Base-by-base conservation (phyloP, 2,888 invertebrate species). In the Blastobasis lacticolella region DNA sequence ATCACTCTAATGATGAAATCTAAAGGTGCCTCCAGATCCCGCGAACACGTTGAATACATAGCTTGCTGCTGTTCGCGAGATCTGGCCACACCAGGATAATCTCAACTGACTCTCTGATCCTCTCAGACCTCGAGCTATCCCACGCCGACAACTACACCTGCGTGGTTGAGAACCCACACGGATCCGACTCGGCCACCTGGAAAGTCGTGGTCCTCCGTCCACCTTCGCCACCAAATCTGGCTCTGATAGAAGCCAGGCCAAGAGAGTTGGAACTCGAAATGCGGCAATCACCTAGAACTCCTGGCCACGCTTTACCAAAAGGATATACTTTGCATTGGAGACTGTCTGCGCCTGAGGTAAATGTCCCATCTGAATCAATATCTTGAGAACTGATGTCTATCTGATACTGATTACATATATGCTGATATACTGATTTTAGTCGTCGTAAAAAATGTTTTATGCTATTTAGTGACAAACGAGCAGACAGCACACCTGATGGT, bases 171-270 rank as follows among this genome's bases (percentile, higher is more conserved):
- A 97, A 97, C 78, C 90, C 93, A 45, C 94, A 94, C 67, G 96
- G 96, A 1, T 93, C 93, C 47, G 96, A 96, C 75, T 93, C 94
- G 48, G 93, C 95, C 49, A 92, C 93, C 10, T 95, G 95, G 87
- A 90, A 92, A 37, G 89, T 96, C 45, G 90, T 93, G 57, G 94
- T 96, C 0, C 90, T 95, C 63, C 90, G 94, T 64, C 92, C 94
- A 9, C 95, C 95, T 0, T 83, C 88, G 10, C 90, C 93, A 6
- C 95, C 95, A 10, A 89, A 87, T 48, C 79, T 95, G 56, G 91
- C 92, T 50, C 84, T 94, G 4, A 47, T 86, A 6, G 85, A 86
- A 56, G 86, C 88, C 0, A 69, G 85, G 10, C 70, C 86, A 0
- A 70, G 84, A 38, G 86, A 87, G 57, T 58, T 87, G n/a, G 84